Conservation (phyloP, 2,888 invertebrate species). For the Ormia ochracea region DNA sequence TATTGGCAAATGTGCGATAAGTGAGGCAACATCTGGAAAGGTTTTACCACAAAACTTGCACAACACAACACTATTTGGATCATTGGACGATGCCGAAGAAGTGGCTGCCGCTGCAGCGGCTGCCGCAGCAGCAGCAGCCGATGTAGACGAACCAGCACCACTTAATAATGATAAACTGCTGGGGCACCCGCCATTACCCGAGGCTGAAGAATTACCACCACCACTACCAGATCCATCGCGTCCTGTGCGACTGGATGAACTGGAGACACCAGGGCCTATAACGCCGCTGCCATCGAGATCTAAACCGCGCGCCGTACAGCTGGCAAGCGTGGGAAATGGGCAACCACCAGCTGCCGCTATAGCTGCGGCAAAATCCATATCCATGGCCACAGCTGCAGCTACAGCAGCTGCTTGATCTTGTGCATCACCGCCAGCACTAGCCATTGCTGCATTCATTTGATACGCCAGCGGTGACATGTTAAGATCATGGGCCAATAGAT, state of each 20-base stretch:
- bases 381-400: slow-evolving; percentile 72
- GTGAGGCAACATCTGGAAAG: slow-evolving; percentile 91
- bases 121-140: slow-evolving; percentile 71
- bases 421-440: slow-evolving; percentile 71
- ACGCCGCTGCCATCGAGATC: slow-evolving; percentile 68
- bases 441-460: slow-evolving; percentile 74
- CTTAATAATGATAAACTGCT: slow-evolving; percentile 65
- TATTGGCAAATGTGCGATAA: slow-evolving; percentile 91
- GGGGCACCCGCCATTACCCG: slow-evolving; percentile 72
- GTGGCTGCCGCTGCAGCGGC: slow-evolving; percentile 70
- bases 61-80: slow-evolving; percentile 87
- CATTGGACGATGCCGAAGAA: slow-evolving; percentile 74
- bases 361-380: slow-evolving; percentile 69
- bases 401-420: slow-evolving; percentile 74
- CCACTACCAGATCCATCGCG: slow-evolving; percentile 64
- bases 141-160: slow-evolving; percentile 69
- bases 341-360: slow-evolving; percentile 70
- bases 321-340: slow-evolving; percentile 66
- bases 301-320: slow-evolving; percentile 64
- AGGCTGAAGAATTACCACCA: slow-evolving; percentile 65
- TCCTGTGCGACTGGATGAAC: slow-evolving; percentile 63
- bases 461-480: slow-evolving; percentile 74
- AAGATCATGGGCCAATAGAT: slow-evolving; percentile 76
- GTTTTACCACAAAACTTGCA: slow-evolving; percentile 96
- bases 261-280: slow-evolving; percentile 53